Conservation (phyloP, 2,113 vertebrate genomes). For the Phocoena phocoena region DNA sequence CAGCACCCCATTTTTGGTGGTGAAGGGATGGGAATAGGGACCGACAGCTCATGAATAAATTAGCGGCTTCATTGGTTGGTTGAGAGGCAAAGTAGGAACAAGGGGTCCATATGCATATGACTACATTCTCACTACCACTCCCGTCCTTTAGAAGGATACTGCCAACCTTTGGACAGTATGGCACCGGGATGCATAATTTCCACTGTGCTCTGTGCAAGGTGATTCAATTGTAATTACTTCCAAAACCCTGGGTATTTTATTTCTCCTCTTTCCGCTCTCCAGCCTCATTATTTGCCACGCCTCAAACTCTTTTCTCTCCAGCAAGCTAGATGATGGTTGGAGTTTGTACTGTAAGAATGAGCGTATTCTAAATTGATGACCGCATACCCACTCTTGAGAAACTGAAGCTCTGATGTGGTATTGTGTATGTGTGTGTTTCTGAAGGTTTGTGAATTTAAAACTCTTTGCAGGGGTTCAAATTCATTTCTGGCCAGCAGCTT, state of each 20-base stretch:
- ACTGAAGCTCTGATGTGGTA: neutral
- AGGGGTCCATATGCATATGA: neutral
- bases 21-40: neutral
- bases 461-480: neutral
- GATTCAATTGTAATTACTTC: neutral
- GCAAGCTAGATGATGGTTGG: neutral
- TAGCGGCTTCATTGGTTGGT: neutral
- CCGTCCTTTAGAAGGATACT: neutral
- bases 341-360: neutral
- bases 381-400: neutral
- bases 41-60: neutral
- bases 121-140: neutral
- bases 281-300: neutral
- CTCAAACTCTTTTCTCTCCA: neutral
- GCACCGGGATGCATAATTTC: neutral
- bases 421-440: neutral
- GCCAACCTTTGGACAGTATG: too few relatives aligned
- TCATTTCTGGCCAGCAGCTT: constrained; percentile 26
- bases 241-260: neutral
- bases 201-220: neutral
- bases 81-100: neutral
- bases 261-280: neutral
- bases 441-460: neutral
- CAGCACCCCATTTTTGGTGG: neutral
- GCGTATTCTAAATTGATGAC: neutral